phyloP scores from a whole-genome alignment of 2,888 invertebrate genomes.

The Prosopocoilus inquinatus region DNA sequence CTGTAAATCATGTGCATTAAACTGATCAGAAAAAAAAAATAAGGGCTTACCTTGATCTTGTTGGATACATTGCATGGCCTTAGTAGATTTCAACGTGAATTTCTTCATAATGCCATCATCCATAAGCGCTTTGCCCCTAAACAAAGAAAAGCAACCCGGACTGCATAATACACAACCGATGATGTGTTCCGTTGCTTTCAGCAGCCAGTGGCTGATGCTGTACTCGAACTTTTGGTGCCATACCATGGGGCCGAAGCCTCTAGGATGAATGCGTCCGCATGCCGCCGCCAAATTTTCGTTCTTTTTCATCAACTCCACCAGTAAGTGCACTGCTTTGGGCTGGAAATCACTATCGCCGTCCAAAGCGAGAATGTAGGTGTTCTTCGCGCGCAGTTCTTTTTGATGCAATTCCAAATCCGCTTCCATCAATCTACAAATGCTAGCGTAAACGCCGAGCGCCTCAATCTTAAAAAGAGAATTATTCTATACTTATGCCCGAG shows the following conservation, averaged over 20 bases:
- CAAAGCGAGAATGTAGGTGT: constrained; percentile 79
- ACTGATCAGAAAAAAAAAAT: neutral
- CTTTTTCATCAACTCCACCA: constrained; percentile 85
- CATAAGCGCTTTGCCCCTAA: constrained; percentile 85
- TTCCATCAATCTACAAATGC: constrained; percentile 38
- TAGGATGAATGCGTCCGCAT: constrained; percentile 87
- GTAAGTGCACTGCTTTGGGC: constrained; percentile 72
- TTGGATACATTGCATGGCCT: constrained; percentile 84
- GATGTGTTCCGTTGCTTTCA: constrained; percentile 88
- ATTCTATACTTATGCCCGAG: constrained; percentile 73
- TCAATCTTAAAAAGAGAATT: neutral
- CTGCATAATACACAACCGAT: constrained; percentile 88
- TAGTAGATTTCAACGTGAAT: constrained; percentile 75
- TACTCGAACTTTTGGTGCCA: constrained; percentile 75
- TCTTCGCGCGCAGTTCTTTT: constrained; percentile 50
- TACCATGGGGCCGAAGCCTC: constrained; percentile 61
- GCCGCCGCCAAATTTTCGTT: constrained; percentile 78
- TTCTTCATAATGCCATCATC: constrained; percentile 86
- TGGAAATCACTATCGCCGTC: constrained; percentile 90
- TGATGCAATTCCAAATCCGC: constrained; percentile 48
- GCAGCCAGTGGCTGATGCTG: constrained; percentile 90
- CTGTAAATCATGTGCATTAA: constrained; percentile 42
- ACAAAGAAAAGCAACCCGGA: constrained; percentile 90
- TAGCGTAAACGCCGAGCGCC: no score
- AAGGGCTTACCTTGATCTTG: constrained; percentile 75